Evolutionary conservation across 2,888 invertebrate species (phyloP).

Genomic region (Neocrepidodera transversa): DNA sequence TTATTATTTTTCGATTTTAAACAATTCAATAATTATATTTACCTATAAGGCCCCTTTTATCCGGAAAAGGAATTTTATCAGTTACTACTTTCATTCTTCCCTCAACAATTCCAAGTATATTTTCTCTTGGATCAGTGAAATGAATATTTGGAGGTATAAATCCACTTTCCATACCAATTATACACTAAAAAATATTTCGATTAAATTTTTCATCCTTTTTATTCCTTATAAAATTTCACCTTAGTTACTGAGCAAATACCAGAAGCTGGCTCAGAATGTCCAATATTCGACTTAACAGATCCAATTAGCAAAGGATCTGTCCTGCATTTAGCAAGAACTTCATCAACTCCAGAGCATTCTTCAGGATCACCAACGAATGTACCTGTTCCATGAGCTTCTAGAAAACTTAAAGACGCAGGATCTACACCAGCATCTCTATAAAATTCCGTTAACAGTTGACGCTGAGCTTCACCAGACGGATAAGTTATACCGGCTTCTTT

Average conservation of each 20-base stretch:
- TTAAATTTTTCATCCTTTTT: background rate
- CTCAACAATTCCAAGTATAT: constrained; percentile 68
- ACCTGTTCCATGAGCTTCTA: constrained; percentile 89
- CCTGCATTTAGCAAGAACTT: constrained; percentile 78
- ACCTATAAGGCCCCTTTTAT: constrained; percentile 75
- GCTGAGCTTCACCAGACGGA: constrained; percentile 64
- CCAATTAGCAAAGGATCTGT: constrained; percentile 78
- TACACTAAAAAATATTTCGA: constrained; percentile 36
- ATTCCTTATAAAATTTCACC: constrained; percentile 61
- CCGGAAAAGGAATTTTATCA: constrained; percentile 69
- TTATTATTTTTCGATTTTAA: too few relatives aligned
- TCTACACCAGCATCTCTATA: constrained; percentile 74
- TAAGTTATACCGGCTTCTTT: constrained; percentile 58
- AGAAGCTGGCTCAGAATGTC: constrained; percentile 89
- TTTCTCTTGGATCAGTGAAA: constrained; percentile 62
- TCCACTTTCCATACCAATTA: constrained; percentile 76
- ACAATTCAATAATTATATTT: constrained; percentile 15
- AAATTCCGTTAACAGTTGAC: constrained; percentile 68
- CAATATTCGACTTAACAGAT: constrained; percentile 92
- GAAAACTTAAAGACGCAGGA: constrained; percentile 74
- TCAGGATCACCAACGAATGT: constrained; percentile 90
- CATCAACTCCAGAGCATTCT: constrained; percentile 83
- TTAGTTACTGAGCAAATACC: constrained; percentile 85
- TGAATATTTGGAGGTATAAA: constrained; percentile 87
- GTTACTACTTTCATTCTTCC: constrained; percentile 76